Percentiles rank a stretch among this genome's conserved stretches.
These are phyloP conservation scores for Tringa solitaria DNA, from an alignment of 2,113 vertebrate species.

Conservation along the genomic window DNA sequence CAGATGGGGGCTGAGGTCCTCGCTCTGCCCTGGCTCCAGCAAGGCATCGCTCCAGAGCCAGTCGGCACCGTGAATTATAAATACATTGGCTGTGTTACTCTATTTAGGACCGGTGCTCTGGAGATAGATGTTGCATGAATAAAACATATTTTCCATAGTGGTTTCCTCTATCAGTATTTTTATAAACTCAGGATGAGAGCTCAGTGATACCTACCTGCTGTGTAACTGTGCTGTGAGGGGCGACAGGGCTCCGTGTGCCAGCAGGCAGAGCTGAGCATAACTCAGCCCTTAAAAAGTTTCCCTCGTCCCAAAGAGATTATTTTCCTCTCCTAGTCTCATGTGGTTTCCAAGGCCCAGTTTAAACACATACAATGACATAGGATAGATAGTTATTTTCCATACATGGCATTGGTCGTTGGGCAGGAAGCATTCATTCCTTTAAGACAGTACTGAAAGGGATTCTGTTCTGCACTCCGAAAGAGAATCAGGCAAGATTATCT, in stretches of 20 bases:
- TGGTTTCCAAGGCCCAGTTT: slow-evolving; percentile 48
- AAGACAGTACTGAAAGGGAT: slow-evolving; percentile 6
- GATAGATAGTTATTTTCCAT: slow-evolving; percentile 49
- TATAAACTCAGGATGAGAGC: background rate
- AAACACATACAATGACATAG: slow-evolving; percentile 58
- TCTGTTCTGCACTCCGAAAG: background rate
- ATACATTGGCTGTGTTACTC: background rate
- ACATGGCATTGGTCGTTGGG: slow-evolving; percentile 17
- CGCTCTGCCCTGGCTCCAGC: background rate
- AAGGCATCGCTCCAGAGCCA: background rate
- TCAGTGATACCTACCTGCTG: background rate
- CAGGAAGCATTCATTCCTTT: slow-evolving; percentile 18
- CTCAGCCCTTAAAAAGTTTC: background rate
- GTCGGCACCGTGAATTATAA: background rate
- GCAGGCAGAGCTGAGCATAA: background rate
- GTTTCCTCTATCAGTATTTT: background rate
- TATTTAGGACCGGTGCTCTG: background rate
- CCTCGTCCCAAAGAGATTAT: background rate
- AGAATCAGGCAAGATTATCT: slow-evolving; percentile 37
- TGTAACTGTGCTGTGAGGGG: background rate
- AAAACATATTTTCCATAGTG: background rate
- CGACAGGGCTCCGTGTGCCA: background rate
- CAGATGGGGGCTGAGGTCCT: background rate
- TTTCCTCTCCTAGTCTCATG: background rate
- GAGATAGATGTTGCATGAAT: background rate